These are phyloP conservation scores for Dinomys branickii DNA, from an alignment of 2,113 vertebrate genomes.

Conservation along the genomic window DNA sequence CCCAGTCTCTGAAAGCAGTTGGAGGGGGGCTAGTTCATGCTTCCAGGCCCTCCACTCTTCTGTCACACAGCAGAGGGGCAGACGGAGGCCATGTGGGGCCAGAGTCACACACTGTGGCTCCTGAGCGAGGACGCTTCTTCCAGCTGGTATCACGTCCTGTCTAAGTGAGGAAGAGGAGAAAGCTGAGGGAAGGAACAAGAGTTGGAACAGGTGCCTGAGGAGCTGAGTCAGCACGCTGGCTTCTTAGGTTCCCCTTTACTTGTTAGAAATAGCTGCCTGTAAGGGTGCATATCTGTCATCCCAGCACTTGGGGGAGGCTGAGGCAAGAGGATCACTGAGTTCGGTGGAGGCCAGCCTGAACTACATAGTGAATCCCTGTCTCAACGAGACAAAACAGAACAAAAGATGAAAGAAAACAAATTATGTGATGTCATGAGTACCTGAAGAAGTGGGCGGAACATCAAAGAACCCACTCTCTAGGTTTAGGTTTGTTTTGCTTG, in stretches of 20 bases:
- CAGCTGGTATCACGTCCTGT: not conserved
- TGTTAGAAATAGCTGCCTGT: not conserved
- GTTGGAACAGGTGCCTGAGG: not conserved
- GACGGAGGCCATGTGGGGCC: not conserved
- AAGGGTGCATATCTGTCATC: not conserved
- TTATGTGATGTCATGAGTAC: not conserved
- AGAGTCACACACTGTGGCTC: not conserved
- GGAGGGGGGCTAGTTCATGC: not conserved
- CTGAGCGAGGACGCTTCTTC: not conserved
- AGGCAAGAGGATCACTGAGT: not conserved
- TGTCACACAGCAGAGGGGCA: not conserved
- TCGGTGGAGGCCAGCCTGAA: not conserved
- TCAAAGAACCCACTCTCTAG: not conserved
- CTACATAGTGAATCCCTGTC: not conserved
- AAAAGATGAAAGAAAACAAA: not conserved
- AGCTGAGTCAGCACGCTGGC: not conserved
- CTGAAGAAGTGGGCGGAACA: not conserved
- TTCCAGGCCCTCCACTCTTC: not conserved
- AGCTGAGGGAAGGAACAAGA: not conserved
- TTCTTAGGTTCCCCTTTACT: not conserved
- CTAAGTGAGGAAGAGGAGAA: not conserved
- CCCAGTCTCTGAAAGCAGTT: not conserved
- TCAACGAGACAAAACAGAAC: not conserved
- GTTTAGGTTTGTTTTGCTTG: not conserved
- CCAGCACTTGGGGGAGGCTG: not conserved